Evolutionary conservation across 1,140 invertebrate species (phyloP), one percentile per base, ranked within the genome.

Genomic region (Melitaea cinxia): DNA sequence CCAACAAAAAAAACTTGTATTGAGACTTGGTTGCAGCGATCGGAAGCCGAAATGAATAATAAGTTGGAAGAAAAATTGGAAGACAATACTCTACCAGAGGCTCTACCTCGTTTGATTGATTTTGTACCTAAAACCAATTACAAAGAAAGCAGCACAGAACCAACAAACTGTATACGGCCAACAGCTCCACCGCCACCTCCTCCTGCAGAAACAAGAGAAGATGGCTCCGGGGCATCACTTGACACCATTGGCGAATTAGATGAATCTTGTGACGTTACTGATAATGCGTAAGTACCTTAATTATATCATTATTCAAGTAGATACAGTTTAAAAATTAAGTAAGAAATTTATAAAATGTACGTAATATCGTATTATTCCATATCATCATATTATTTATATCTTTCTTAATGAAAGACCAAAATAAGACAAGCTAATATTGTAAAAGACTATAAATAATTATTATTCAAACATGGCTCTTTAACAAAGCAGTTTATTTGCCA

Each of bases 171-270:
- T 52, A 70, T 73, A 4, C 74, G 83, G 30, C 85, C 80, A 0
- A 84, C 77, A 52, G 86, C 81, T 19, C 82, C 80, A 5, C 81
- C 79, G 66, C 91, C 73, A 69, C 90, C 61, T 56, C 91, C 77
- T 30, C 81, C 78, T 50, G 83, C 70, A 68, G 91, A 89, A 58
- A 79, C 80, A 0, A 75, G 88, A 39, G 88, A 91, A 78, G 88
- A 91, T 70, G 86, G 85, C 17, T 89, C 88, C 0, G 90, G 87
- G 5, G 88, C 85, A 50, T 92, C 91, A 5, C 74, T 94, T 52
- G 93, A 94, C 21, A 94, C 94, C 33, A 94, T 94, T 69, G 94
- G 94, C 0, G 94, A 94, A 81, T 91, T 94, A 28, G 94, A 94
- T 74, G 94, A 95, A 80, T 93, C 81, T 23, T 72, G 65, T 24